These are phyloP conservation scores for Hippocampus comes DNA, from an alignment of 2,113 vertebrate species.

Conservation along the genomic window DNA sequence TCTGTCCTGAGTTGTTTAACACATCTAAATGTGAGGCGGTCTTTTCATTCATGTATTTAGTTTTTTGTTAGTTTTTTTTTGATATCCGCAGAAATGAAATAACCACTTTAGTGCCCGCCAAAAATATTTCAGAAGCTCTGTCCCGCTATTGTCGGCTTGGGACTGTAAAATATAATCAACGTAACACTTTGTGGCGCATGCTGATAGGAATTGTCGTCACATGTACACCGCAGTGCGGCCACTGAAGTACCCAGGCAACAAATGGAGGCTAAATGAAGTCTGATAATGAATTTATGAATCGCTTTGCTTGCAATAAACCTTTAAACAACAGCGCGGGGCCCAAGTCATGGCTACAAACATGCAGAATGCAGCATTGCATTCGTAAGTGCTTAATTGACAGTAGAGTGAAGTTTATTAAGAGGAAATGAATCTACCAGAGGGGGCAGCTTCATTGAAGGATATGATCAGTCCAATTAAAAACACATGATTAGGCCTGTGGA, in stretches of 20 bases:
- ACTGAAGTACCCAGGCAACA: background rate
- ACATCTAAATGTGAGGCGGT: too few species aligned
- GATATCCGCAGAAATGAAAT: background rate
- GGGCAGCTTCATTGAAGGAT: constrained; percentile 51
- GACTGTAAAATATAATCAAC: constrained; percentile 11
- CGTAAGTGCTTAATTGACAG: constrained; percentile 42
- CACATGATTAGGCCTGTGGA: constrained; percentile 50
- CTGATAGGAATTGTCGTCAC: background rate
- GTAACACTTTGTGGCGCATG: constrained; percentile 1
- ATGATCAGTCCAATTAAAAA: constrained; percentile 61
- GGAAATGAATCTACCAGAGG: constrained; percentile 33
- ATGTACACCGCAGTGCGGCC: background rate
- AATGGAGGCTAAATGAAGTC: constrained; percentile 5
- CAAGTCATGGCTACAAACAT: constrained; percentile 16
- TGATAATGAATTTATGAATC: background rate
- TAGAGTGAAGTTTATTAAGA: constrained; percentile 45
- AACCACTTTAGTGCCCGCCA: background rate
- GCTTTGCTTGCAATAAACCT: constrained; percentile 1
- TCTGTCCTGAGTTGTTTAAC: too few species aligned
- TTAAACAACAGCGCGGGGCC: constrained; percentile 16
- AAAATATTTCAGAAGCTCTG: background rate
- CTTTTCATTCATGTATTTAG: too few species aligned
- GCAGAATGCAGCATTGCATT: constrained; percentile 16
- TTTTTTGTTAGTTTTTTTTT: background rate
- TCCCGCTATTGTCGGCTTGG: background rate